Conservation (phyloP, 1,140 invertebrate genomes). For the Dinothrombium tinctorium region DNA sequence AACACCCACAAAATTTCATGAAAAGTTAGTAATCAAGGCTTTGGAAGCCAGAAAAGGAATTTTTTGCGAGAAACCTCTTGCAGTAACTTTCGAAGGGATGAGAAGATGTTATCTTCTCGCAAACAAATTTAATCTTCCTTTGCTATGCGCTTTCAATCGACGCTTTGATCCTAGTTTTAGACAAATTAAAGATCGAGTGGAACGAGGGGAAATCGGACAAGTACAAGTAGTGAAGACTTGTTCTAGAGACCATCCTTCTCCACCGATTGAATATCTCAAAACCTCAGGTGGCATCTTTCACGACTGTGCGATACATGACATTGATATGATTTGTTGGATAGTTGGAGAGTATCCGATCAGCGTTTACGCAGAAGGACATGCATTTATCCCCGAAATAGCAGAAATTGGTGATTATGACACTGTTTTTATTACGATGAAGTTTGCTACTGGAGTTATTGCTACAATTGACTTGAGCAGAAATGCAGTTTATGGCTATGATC, state of each 20-base stretch:
- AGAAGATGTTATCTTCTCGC: slow-evolving; percentile 33
- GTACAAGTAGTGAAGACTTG: slow-evolving; percentile 34
- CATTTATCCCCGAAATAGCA: slow-evolving; percentile 29
- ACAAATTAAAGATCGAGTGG: slow-evolving; percentile 25
- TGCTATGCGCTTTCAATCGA: slow-evolving; percentile 40
- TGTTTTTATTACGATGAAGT: slow-evolving; percentile 33
- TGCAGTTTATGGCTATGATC: slow-evolving; percentile 40
- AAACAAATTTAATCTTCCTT: slow-evolving; percentile 25
- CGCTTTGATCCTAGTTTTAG: slow-evolving; percentile 38
- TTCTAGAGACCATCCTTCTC: slow-evolving; percentile 34
- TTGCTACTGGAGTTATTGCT: slow-evolving; percentile 34
- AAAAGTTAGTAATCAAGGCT: slow-evolving; percentile 30
- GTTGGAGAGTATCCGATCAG: slow-evolving; percentile 23
- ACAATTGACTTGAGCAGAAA: slow-evolving; percentile 37
- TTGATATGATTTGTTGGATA: slow-evolving; percentile 26
- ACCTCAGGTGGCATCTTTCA: slow-evolving; percentile 42
- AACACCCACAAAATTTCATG: slow-evolving; percentile 36
- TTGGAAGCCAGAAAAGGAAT: slow-evolving; percentile 32
- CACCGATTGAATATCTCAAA: slow-evolving; percentile 33
- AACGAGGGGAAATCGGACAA: slow-evolving; percentile 32
- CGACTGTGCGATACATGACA: slow-evolving; percentile 43
- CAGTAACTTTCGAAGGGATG: slow-evolving; percentile 27
- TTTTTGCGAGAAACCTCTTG: slow-evolving; percentile 45
- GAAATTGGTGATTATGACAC: slow-evolving; percentile 37
- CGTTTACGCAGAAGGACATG: slow-evolving; percentile 28